These are phyloP conservation scores for Campylomormyrus numenius DNA, from an alignment of 2,113 vertebrate species.

Conservation along the genomic window DNA sequence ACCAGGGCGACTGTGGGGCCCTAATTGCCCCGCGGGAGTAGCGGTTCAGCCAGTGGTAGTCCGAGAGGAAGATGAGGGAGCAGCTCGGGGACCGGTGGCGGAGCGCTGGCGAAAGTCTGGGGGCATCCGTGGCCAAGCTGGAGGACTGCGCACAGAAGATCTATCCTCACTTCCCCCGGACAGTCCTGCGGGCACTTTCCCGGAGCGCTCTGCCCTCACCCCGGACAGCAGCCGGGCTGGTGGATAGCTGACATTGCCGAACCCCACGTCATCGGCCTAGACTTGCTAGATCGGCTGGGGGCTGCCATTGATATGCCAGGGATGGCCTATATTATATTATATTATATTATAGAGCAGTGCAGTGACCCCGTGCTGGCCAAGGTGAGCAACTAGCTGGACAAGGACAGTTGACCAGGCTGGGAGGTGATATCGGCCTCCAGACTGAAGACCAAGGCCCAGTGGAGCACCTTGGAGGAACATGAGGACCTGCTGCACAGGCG, in stretches of 20 bases:
- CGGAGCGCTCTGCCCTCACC: not conserved
- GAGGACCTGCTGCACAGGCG: no score
- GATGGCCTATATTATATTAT: no score
- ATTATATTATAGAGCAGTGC: no score
- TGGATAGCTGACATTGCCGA: not conserved
- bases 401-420: no score
- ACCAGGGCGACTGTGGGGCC: not conserved
- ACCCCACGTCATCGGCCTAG: not conserved
- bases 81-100: not conserved
- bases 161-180: no score
- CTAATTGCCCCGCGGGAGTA: not conserved
- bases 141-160: not conserved
- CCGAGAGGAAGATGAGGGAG: not conserved
- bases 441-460: no score
- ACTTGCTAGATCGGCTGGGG: not conserved
- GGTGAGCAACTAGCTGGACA: no score
- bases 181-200: not conserved
- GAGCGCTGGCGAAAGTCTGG: not conserved
- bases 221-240: not conserved
- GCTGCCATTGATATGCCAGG: not conserved
- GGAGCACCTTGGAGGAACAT: no score
- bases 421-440: no score
- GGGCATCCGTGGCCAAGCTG: not conserved
- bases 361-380: no score
- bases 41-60: not conserved